phyloP scores from a whole-genome alignment of 1,140 invertebrate species.

The Whitmania pigra region DNA sequence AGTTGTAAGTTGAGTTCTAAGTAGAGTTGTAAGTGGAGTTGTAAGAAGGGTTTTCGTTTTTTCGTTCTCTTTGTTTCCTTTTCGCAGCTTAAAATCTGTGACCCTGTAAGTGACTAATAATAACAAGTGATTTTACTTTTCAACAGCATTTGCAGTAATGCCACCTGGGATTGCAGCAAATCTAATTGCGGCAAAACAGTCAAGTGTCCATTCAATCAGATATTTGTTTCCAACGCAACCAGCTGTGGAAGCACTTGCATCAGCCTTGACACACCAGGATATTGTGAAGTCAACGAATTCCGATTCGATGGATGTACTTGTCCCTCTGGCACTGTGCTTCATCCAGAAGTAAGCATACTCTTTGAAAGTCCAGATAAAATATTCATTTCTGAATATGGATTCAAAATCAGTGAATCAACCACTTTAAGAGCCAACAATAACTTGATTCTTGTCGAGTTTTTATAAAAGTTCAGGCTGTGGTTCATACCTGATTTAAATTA shows the following conservation, averaged over 20 bases:
- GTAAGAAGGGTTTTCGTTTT: no score
- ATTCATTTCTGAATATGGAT: no score
- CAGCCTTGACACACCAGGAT: not conserved
- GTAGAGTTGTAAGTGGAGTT: no score
- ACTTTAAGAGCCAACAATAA: no score
- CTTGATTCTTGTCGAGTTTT: no score
- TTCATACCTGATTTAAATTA: no score
- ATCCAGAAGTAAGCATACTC: not conserved
- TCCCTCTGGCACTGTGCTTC: not conserved
- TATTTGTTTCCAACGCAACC: slow-evolving; percentile 21
- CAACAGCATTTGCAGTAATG: slow-evolving; percentile 22
- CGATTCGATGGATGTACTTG: slow-evolving; percentile 15
- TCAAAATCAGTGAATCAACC: no score
- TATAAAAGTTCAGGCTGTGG: no score
- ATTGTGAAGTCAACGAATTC: not conserved
- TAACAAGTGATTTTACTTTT: not conserved
- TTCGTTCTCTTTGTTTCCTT: not conserved
- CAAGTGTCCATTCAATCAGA: slow-evolving; percentile 24
- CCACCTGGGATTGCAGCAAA: slow-evolving; percentile 26
- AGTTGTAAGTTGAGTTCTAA: no score
- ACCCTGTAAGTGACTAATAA: not conserved
- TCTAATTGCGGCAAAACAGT: slow-evolving; percentile 21
- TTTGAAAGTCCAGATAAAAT: no score
- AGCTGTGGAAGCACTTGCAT: slow-evolving; percentile 22
- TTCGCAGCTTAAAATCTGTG: not conserved